Percentiles rank a stretch among this genome's conserved stretches.
These are phyloP conservation scores for Penaeus chinensis DNA, from an alignment of 1,140 invertebrate species.

Conservation along the genomic window DNA sequence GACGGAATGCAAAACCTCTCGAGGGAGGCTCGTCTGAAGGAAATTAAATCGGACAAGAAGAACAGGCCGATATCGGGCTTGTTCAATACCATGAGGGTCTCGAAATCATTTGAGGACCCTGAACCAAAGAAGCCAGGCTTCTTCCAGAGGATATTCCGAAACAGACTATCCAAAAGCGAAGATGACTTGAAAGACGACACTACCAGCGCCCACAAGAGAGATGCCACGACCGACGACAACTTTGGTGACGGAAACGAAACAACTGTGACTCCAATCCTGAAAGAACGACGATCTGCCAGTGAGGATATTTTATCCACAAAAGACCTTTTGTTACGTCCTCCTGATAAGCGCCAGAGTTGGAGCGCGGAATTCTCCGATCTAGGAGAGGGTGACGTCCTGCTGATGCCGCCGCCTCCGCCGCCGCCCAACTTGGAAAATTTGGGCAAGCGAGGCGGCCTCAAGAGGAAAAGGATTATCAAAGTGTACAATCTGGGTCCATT, in stretches of 20 bases:
- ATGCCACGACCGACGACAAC: not conserved
- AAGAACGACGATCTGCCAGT: conserved; percentile 41
- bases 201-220: no score
- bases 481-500: conserved; percentile 31
- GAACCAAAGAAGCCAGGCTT: conserved; percentile 48
- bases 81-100: conserved; percentile 6
- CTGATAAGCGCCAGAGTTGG: conserved; percentile 38
- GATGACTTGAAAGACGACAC: conserved; percentile 37
- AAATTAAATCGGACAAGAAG: not conserved
- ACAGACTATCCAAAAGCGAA: conserved; percentile 47
- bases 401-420: not conserved
- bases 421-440: not conserved
- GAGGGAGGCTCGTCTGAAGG: not conserved
- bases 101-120: conserved; percentile 46
- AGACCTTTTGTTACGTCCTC: not conserved
- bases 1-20: conserved; percentile 33
- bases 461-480: conserved; percentile 42
- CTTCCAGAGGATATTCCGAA: conserved; percentile 39
- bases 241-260: not conserved
- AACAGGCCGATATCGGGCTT: not conserved
- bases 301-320: conserved; percentile 36
- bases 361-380: conserved; percentile 31
- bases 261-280: not conserved
- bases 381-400: not conserved
- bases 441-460: conserved; percentile 23